Evolutionary conservation across 2,888 invertebrate species (phyloP), one percentile per base, ranked within the genome.

Genomic region (Oegoconia quadripuncta): DNA sequence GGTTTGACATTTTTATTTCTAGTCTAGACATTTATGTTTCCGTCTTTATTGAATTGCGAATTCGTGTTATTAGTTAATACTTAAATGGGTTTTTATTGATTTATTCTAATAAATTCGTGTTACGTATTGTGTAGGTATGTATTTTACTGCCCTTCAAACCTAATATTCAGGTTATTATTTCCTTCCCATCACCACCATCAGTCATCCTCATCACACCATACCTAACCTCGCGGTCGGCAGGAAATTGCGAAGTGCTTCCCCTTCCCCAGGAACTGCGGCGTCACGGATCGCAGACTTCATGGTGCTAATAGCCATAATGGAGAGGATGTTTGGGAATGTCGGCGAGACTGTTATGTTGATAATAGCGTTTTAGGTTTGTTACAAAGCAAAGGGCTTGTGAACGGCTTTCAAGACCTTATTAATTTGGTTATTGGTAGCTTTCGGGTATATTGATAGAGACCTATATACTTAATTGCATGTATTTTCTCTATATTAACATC

Each of bases 211-310:
- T 67, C 66, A 49, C 39, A 52, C 54, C 57, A 59, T 51, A 60
- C 61, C 66, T 72, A 73, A 74, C 74, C 72, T 57, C 70, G 46
- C 60, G n/a, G n/a, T 63, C 60, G 50, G 44, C 50, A 48, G 72
- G 76, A 77, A 69, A 72, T 76, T 70, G 60, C 63, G 41, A 52
- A 64, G 61, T 59, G 61, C 66, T 69, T 69, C 67, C 64, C 44
- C 28, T 34, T 33, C 46, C 39, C 43, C 47, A 42, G 44, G 48
- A 51, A 59, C 46, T 45, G 47, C 44, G 42, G 37, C 49, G 43
- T 48, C 50, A 44, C 45, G 49, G 48, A 18, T 43, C 46, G 47
- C 61, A 55, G 52, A 44, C 51, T 55, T 55, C 47, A 59, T 59
- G 53, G 50, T 53, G 51, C 44, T 50, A 48, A 39, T 44, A 34